phyloP scores from a whole-genome alignment of 2,797 vertebrate species.

The Sphaeramia orbicularis region DNA sequence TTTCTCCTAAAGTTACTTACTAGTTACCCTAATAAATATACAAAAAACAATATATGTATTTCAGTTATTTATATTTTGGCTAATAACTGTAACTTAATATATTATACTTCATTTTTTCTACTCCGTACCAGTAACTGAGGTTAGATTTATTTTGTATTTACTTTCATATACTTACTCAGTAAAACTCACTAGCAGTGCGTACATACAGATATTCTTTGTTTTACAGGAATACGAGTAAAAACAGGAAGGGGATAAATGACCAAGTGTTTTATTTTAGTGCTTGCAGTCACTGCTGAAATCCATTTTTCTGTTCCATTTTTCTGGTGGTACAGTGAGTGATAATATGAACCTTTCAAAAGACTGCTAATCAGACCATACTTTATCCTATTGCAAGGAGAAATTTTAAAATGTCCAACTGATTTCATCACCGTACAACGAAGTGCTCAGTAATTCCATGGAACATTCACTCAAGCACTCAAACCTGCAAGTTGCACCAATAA shows the following conservation, averaged over 20 bases:
- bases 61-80: too few relatives aligned
- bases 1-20: too few relatives aligned
- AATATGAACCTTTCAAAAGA: conserved; percentile 23
- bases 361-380: conserved; percentile 25
- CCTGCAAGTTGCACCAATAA: conserved; percentile 35
- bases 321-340: conserved; percentile 11
- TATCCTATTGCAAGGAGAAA: neutral
- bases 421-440: conserved; percentile 31
- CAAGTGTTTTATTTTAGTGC: neutral
- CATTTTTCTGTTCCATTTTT: conserved; percentile 12
- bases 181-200: too few relatives aligned
- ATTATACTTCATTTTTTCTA: too few relatives aligned
- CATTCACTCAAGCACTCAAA: conserved; percentile 37
- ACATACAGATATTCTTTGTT: neutral
- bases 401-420: conserved; percentile 38
- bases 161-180: too few relatives aligned
- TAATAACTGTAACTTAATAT: too few relatives aligned
- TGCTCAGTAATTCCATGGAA: conserved; percentile 28
- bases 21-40: too few relatives aligned
- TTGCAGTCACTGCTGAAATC: conserved; percentile 1
- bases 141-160: too few relatives aligned
- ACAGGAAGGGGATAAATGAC: neutral
- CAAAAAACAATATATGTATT: too few relatives aligned
- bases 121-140: too few relatives aligned
- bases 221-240: neutral